A percentile compares a stretch with the other conserved stretches of the same genome.
phyloP scores from a whole-genome alignment of 1,140 invertebrate species.

The Cydia fagiglandana region DNA sequence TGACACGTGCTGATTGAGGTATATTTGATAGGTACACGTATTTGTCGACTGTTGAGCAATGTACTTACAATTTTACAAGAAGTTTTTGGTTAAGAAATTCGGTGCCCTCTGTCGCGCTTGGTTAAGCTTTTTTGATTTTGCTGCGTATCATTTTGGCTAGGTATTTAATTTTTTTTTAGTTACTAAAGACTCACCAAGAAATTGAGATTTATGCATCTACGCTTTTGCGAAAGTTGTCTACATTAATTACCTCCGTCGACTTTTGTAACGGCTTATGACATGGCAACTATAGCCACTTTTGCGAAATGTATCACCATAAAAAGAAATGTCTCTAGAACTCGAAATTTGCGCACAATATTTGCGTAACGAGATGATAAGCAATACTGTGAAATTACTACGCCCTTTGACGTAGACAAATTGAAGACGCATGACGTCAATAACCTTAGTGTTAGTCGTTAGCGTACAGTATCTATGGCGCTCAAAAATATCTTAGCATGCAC shows the following conservation, averaged over 20 bases:
- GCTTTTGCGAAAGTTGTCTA: no score
- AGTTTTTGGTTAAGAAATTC: background rate
- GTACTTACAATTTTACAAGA: constrained; percentile 7
- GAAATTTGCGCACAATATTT: background rate
- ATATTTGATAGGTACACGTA: background rate
- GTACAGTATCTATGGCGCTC: no score
- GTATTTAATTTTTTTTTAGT: no score
- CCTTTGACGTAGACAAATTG: constrained; percentile 8
- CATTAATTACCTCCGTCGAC: no score
- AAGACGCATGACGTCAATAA: constrained; percentile 7
- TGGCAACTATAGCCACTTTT: background rate
- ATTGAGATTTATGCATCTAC: no score
- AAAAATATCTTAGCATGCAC: no score
- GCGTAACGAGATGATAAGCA: background rate
- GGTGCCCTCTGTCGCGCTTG: background rate
- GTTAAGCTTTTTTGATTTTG: background rate
- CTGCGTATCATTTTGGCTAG: no score
- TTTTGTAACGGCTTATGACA: background rate
- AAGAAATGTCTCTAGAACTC: background rate
- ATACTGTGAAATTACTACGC: background rate
- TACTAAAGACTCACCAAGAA: no score
- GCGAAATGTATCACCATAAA: background rate
- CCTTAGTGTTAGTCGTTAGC: background rate
- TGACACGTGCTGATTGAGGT: background rate
- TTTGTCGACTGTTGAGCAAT: background rate